These are phyloP conservation scores for Dilophus febrilis DNA, from an alignment of 2,888 invertebrate species.

Conservation along the genomic window DNA sequence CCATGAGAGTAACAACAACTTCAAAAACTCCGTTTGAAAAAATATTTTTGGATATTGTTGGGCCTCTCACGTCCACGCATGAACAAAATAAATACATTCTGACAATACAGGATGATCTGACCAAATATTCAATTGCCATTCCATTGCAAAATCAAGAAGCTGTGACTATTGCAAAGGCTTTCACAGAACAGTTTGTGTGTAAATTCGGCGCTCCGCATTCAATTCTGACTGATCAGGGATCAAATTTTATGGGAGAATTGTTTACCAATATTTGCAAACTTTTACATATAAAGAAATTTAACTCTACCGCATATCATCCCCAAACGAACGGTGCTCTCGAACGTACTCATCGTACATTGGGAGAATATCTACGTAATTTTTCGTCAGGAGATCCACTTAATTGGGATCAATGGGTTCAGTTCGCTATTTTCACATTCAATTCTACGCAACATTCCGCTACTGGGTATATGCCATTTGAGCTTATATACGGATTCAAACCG, in stretches of 20 bases:
- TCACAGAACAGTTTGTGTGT: neutral
- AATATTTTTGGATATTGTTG: neutral
- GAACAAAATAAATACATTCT: neutral
- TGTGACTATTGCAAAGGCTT: neutral
- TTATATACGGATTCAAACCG: constrained; percentile 15
- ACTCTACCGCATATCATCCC: constrained; percentile 17
- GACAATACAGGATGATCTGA: neutral
- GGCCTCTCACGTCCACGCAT: neutral
- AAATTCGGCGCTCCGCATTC: constrained; percentile 27
- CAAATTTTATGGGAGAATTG: constrained; percentile 26
- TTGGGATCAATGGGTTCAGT: constrained; percentile 19
- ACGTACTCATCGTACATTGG: constrained; percentile 17
- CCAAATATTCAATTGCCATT: neutral
- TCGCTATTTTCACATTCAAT: constrained; percentile 17
- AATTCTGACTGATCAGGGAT: constrained; percentile 37
- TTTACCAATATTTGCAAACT: constrained; percentile 15
- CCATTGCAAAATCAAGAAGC: neutral
- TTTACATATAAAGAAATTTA: constrained; percentile 17
- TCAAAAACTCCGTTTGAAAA: neutral
- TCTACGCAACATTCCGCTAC: constrained; percentile 15
- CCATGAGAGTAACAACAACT: neutral
- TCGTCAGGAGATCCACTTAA: constrained; percentile 15
- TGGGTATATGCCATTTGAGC: constrained; percentile 16
- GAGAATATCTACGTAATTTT: constrained; percentile 18
- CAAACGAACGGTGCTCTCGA: constrained; percentile 19